Conservation (phyloP, 2,888 invertebrate species). For the Synergus japonicus region DNA sequence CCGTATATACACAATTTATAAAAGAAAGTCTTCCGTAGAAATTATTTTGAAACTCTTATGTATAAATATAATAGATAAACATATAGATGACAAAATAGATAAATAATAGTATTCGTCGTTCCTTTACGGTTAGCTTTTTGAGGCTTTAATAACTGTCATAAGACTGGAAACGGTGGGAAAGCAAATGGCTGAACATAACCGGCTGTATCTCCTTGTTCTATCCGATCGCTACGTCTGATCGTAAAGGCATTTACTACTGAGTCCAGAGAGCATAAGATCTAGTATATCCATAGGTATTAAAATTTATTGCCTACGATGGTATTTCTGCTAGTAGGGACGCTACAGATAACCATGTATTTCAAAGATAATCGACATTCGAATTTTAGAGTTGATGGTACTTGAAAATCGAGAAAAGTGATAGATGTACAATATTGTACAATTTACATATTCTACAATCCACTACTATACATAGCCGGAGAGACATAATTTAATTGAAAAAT, state of each 20-base stretch:
- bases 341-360: constrained; percentile 17
- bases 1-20: no score
- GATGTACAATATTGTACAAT: background rate
- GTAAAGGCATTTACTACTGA: constrained; percentile 41
- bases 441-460: background rate
- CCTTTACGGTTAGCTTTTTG: background rate
- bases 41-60: no score
- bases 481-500: background rate
- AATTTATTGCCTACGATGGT: constrained; percentile 40
- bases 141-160: background rate
- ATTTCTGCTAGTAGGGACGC: constrained; percentile 16
- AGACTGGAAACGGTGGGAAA: constrained; percentile 6
- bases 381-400: constrained; percentile 8
- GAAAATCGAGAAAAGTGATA: constrained; percentile 1
- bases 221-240: constrained; percentile 33
- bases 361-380: constrained; percentile 28
- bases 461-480: background rate
- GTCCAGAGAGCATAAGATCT: constrained; percentile 30
- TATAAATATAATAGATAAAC: no score
- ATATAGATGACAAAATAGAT: background rate
- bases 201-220: constrained; percentile 40
- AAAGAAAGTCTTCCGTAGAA: no score
- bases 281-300: constrained; percentile 38
- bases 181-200: constrained; percentile 38
- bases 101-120: background rate